Base-by-base conservation (phyloP, 2,797 vertebrate species). In the Argentina silus region DNA sequence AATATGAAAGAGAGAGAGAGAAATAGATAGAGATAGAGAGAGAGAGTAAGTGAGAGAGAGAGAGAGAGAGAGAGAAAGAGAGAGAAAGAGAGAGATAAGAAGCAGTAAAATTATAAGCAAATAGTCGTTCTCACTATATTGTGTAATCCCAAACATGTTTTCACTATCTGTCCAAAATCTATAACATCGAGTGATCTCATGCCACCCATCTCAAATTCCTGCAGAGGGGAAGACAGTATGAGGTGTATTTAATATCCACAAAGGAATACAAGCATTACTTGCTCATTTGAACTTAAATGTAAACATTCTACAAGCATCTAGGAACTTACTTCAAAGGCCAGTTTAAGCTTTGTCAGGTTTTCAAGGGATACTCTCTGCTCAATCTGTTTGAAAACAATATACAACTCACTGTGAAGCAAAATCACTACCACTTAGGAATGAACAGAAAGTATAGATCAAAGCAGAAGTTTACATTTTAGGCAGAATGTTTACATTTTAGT, bases 311-410 rank as follows among this genome's bases (percentile, higher is more conserved):
- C 61, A 19, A 72, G 56, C 15, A 45, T 51, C 7, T 0, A 45
- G 61, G 3, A 74, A 47, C 65, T 53, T 78, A 90, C 91, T 92
- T 95, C 92, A 93, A 95, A 96, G 8, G 88, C 82, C 82, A 68
- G 63, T 75, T 92, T 92, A 72, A 95, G 67, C 27, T 88, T 91
- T 67, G 87, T 82, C 19, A 96, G 89, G 77, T 86, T 87, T 83
- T 94, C 80, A 21, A 93, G 87, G 10, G 91, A 93, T 11, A 91
- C 76, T 48, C 85, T 89, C 60, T 95, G 86, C 80, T 95, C 89
- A 27, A 83, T 83, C 92, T 95, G 51, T 50, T 66, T 44, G 64
- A 45, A 63, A 72, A 56, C 74, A 66, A 60, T 43, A 57, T n/a
- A 48, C 27, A 10, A 17, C 7, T 64, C 5, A 14, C 36, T 59